A percentile compares a stretch with the other conserved stretches of the same genome.
These are phyloP conservation scores for Spatulosminthurus flaviceps DNA, from an alignment of 2,888 invertebrate genomes.

Conservation along the genomic window DNA sequence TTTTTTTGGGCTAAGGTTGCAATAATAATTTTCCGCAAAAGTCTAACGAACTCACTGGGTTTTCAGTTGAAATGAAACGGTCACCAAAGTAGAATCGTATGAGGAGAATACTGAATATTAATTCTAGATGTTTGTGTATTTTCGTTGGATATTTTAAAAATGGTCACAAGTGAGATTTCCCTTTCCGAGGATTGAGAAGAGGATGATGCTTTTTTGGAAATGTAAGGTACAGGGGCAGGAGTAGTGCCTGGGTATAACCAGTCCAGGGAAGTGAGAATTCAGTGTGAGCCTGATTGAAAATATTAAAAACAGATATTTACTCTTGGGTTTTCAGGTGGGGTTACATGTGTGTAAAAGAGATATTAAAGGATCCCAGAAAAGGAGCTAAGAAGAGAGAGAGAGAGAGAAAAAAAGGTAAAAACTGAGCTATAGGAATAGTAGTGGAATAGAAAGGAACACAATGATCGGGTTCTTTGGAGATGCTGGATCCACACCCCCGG, in stretches of 20 bases:
- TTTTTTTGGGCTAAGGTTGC: background rate
- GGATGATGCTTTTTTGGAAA: too few species aligned
- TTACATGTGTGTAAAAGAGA: slow-evolving; percentile 36
- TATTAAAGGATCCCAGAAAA: slow-evolving; percentile 41
- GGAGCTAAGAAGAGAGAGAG: slow-evolving; percentile 9
- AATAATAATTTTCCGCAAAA: background rate
- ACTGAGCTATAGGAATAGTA: background rate
- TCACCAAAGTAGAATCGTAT: too few species aligned
- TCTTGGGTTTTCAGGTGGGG: background rate
- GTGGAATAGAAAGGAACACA: slow-evolving; percentile 29
- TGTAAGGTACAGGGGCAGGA: too few species aligned
- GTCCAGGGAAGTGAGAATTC: slow-evolving; percentile 9
- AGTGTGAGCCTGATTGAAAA: slow-evolving; percentile 40
- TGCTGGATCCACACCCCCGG: slow-evolving; percentile 60
- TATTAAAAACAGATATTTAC: slow-evolving; percentile 28
- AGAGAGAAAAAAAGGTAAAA: background rate
- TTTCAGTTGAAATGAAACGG: too few species aligned
- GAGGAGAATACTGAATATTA: too few species aligned
- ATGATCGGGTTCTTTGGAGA: slow-evolving; percentile 48
- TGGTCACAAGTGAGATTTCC: too few species aligned
- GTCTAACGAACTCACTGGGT: background rate
- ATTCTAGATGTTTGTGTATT: too few species aligned
- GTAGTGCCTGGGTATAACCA: too few species aligned
- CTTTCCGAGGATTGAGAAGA: too few species aligned
- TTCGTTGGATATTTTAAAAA: too few species aligned